These are phyloP conservation scores for Pasiphila rectangulata DNA, from an alignment of 2,888 invertebrate genomes.

Conservation along the genomic window DNA sequence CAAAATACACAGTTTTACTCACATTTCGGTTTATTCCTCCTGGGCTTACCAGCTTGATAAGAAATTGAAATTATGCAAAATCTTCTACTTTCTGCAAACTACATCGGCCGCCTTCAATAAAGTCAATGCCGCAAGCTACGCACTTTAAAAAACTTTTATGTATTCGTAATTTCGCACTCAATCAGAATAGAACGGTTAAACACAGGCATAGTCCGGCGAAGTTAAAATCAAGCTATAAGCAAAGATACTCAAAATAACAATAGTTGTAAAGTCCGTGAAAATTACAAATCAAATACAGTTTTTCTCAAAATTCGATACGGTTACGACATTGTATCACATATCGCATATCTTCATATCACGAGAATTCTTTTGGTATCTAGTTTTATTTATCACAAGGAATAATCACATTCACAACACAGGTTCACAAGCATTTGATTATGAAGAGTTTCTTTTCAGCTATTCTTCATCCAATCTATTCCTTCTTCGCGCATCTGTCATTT, in stretches of 20 bases:
- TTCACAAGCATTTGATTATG: conserved; percentile 3
- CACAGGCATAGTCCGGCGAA: background rate
- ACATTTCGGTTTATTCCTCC: conserved; percentile 22
- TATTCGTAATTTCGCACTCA: background rate
- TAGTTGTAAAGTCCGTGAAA: background rate
- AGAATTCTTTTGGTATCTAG: background rate
- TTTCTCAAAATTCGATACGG: background rate
- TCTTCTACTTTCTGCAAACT: conserved; percentile 4
- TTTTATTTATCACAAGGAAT: background rate
- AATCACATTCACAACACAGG: background rate
- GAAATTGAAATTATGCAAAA: too few relatives aligned
- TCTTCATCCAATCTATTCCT: background rate
- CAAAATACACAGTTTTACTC: conserved; percentile 15
- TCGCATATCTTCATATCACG: too few relatives aligned
- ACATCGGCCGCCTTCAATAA: background rate
- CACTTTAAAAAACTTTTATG: background rate
- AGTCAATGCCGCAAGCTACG: conserved; percentile 1
- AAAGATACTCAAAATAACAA: background rate
- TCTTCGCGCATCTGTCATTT: conserved; percentile 17
- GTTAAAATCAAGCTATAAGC: background rate
- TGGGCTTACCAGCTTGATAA: background rate
- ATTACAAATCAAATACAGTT: background rate
- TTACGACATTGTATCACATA: too few relatives aligned
- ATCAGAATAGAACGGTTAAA: background rate
- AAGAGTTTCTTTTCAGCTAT: conserved; percentile 9